phyloP scores from a whole-genome alignment of 2,888 invertebrate species.

The Baronia brevicornis region DNA sequence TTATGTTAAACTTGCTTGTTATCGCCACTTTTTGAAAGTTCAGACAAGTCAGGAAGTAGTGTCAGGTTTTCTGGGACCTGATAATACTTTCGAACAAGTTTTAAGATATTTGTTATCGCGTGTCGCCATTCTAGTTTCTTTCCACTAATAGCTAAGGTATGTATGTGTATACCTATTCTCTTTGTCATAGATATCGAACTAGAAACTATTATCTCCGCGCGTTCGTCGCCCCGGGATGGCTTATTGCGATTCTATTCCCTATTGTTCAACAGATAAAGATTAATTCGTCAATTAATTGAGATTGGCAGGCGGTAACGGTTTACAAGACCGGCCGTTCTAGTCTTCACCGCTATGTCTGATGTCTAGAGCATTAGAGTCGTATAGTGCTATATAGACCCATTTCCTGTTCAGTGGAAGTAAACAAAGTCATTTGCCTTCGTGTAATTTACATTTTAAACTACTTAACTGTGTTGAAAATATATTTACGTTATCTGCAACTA shows the following conservation, averaged over 20 bases:
- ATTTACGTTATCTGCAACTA: too few relatives aligned
- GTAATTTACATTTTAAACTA: too few relatives aligned
- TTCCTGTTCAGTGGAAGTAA: constrained; percentile 5
- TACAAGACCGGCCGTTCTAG: constrained; percentile 58
- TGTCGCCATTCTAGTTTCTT: constrained; percentile 7
- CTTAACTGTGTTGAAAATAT: too few relatives aligned
- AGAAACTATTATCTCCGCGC: background rate
- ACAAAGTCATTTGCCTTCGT: constrained; percentile 6
- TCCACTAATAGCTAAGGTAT: constrained; percentile 3
- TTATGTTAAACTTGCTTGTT: background rate
- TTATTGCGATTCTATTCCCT: constrained; percentile 18
- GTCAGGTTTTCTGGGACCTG: constrained; percentile 2
- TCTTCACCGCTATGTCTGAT: constrained; percentile 57
- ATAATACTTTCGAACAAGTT: constrained; percentile 12
- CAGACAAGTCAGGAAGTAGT: constrained; percentile 1
- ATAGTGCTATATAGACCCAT: background rate
- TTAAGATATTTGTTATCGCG: constrained; percentile 6
- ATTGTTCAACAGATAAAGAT: constrained; percentile 22
- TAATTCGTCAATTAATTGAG: constrained; percentile 49
- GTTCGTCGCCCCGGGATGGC: background rate
- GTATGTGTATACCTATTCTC: too few relatives aligned
- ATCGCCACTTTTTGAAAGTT: background rate
- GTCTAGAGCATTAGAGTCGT: constrained; percentile 8
- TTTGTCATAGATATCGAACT: constrained; percentile 5
- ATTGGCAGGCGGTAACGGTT: constrained; percentile 56